Percentiles rank a stretch among this genome's conserved stretches.
phyloP scores from a whole-genome alignment of 2,888 invertebrate species.

The Apamea monoglypha region DNA sequence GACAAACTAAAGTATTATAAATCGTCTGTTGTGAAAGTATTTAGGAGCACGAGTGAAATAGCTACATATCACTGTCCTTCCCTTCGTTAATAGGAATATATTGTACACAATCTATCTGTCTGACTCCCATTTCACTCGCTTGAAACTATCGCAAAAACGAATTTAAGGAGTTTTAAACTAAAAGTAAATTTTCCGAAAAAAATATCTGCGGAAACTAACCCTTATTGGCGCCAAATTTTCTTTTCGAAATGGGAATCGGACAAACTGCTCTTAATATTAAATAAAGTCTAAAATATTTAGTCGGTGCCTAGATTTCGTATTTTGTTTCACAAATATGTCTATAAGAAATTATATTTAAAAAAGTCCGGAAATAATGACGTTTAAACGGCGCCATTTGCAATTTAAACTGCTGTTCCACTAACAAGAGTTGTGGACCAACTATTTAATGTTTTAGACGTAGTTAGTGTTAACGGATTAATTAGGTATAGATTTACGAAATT shows the following conservation, averaged over 20 bases:
- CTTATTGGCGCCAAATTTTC: constrained; percentile 9
- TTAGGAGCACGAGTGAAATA: constrained; percentile 59
- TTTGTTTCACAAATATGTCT: constrained; percentile 22
- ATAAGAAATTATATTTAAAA: constrained; percentile 2
- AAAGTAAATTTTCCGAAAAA: not conserved
- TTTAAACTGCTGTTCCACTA: constrained; percentile 50
- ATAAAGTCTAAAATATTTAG: constrained; percentile 24
- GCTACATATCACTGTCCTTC: constrained; percentile 66
- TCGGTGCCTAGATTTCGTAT: constrained; percentile 29
- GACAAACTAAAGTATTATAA: constrained; percentile 36
- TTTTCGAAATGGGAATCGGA: constrained; percentile 51
- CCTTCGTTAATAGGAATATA: constrained; percentile 45
- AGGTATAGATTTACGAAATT: constrained; percentile 26
- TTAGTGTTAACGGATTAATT: constrained; percentile 26
- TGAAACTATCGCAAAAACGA: constrained; percentile 23
- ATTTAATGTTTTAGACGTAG: constrained; percentile 31
- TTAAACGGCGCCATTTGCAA: constrained; percentile 40
- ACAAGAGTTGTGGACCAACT: constrained; percentile 57
- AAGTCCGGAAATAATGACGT: constrained; percentile 44
- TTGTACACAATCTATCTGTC: constrained; percentile 19
- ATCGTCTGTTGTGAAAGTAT: constrained; percentile 41
- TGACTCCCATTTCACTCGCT: constrained; percentile 44
- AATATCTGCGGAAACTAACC: not conserved
- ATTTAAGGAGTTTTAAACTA: constrained; percentile 17
- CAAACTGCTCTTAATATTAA: constrained; percentile 8